Base-by-base conservation (phyloP, 2,113 vertebrate species). In the Gymnarchus niloticus region DNA sequence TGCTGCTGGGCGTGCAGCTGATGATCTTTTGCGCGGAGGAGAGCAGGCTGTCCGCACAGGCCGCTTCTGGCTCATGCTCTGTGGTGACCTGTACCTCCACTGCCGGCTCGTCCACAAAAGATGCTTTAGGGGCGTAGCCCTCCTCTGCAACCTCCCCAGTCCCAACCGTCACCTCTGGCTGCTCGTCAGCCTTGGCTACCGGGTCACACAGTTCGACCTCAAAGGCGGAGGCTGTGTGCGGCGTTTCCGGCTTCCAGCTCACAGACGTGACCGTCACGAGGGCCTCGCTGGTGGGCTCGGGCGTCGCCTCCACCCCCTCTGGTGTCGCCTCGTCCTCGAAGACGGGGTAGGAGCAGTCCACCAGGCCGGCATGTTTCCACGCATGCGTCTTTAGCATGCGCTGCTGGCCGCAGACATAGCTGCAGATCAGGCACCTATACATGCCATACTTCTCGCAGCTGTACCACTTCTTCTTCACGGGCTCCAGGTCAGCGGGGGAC, bases 11-110 rank as follows among this genome's bases (percentile, higher is more conserved):
- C 86, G 96, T 95, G 87, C 96, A 96, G 91, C 88, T 97, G 88
- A 99, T 98, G 61, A 99, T 99, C 90, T 99, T 98, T 90, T 99
- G 98, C 52, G 97, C 98, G 0, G 98, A 99, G 0, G 97, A 97
- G 77, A 99, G 94, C 0, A 99, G 93, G 88, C 97, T 99, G 87
- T 99, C 96, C 0, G 94, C 51, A 82, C 90, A 85, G n/a, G 85
- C 93, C 2, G 95, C 92, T 73, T 93, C 93, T 25, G 93, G 93
- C 57, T 97, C 96, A 1, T 90, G 85, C 78, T 96, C 96, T 12
- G 93, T 90, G 0, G 91, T 93, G 0, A 95, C 95, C 52, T 95
- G 92, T 17, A 95, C 93, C 86, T 97, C 97, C 37, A 96, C 91
- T 80, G 91, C 23, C 0, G 95, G 91, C 88, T 96, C 96, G 69